Conservation (phyloP, 2,888 invertebrate species). For the Drosophila nr. medialis region DNA sequence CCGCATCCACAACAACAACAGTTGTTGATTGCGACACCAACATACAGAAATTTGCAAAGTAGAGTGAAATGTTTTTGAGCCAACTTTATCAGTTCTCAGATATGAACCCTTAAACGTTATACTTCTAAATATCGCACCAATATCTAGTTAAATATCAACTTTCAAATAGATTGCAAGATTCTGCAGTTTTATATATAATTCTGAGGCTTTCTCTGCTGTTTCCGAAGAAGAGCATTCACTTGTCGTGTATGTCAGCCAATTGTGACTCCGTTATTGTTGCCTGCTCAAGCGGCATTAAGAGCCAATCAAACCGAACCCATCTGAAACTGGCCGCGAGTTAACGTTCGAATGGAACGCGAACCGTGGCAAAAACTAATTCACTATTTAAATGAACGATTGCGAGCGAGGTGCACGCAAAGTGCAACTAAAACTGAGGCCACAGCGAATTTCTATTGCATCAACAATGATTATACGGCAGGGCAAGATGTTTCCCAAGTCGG, state of each 20-base stretch:
- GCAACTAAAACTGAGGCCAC: constrained; percentile 5
- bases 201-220: too few relatives aligned
- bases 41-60: neutral
- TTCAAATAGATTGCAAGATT: neutral
- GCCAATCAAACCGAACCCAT: constrained; percentile 24
- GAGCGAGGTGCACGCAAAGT: constrained; percentile 29
- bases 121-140: neutral
- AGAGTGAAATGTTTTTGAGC: neutral
- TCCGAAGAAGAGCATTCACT: constrained; percentile 19
- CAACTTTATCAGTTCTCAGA: neutral
- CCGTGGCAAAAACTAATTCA: constrained; percentile 57
- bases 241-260: neutral
- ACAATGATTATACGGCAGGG: constrained; percentile 49
- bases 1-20: constrained; percentile 22
- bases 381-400: constrained; percentile 56
- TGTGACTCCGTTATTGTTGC: constrained; percentile 27
- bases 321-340: constrained; percentile 18
- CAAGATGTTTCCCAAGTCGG: constrained; percentile 15
- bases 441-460: constrained; percentile 70
- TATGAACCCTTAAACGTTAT: neutral
- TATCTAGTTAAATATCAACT: neutral
- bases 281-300: constrained; percentile 55
- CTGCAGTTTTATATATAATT: neutral
- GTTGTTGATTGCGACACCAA: constrained; percentile 22
- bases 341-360: constrained; percentile 49